Base-by-base conservation (phyloP, 2,888 invertebrate genomes). In the Arrhopalites spinosus region DNA sequence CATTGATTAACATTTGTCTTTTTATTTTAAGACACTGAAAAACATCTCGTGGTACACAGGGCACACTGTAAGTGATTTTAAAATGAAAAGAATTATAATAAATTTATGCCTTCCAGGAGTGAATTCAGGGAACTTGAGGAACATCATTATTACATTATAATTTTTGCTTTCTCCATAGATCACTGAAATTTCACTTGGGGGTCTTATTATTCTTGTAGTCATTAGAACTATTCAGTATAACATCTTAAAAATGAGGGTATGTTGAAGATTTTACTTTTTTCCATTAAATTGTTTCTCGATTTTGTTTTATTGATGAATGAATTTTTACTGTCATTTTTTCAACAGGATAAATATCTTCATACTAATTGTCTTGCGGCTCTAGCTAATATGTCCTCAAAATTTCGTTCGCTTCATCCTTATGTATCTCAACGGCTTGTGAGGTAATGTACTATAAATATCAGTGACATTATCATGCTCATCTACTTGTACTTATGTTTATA, bases 361-460 rank as follows among this genome's bases (percentile, higher is more conserved):
- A 98, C 98, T 2, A 99, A 99, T 87, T 98, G 98, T 85, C 88
- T 99, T 79, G 99, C 99, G 1, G 98, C 98, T 7, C 88, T 99
- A 82, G 98, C 99, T 20, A 99, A 99, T 84, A 98, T 99, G 98
- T 98, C 98, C 50, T 92, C 91, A 84, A 87, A 91, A 87, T 98
- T 98, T 86, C 90, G 94, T 83, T 90, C 93, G 75, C 87, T 99
- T 25, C 96, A 98, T 86, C 95, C 98, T 0, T 96, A 97, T 85
- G 98, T 98, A 11, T 94, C 97, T 74, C 98, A 99, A 86, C 90
- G 96, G 83, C 87, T 99, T 78, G 53, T 53, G 36, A 36, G 36
- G 36, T 36, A 36, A 7, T 11, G 36, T 36, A 3, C 36, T 36
- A 36, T 11, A 7, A 7, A 7, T 36, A 36, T 36, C 36, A 36